Conservation (phyloP, 1,140 invertebrate genomes). For the Ruditapes philippinarum region DNA sequence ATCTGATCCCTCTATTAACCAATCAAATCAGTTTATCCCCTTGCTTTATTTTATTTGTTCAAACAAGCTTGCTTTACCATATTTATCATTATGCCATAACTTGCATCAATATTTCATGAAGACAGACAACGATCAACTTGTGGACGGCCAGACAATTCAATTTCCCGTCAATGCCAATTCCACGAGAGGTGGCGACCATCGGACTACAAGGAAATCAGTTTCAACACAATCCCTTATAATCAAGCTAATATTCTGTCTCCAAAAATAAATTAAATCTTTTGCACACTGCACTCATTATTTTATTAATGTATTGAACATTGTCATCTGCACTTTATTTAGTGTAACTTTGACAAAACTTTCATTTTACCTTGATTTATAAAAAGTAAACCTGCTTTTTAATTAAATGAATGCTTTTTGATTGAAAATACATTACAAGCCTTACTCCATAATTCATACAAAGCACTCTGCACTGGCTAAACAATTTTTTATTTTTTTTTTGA, state of each 20-base stretch:
- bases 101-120: conserved; percentile 58
- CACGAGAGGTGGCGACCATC: neutral
- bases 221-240: neutral
- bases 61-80: neutral
- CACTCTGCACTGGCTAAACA: too few species aligned
- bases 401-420: too few species aligned
- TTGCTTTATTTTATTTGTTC: conserved; percentile 39
- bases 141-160: conserved; percentile 13
- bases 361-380: too few species aligned
- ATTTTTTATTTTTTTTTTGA: too few species aligned
- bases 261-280: too few species aligned
- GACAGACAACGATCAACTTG: neutral
- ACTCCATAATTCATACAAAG: too few species aligned
- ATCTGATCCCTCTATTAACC: conserved; percentile 4
- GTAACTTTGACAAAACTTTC: too few species aligned
- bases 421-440: too few species aligned
- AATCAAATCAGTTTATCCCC: conserved; percentile 43
- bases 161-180: conserved; percentile 48
- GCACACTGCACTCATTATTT: too few species aligned
- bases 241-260: neutral
- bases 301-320: too few species aligned
- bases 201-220: neutral
- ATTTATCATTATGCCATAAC: conserved; percentile 44
- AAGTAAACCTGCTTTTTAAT: too few species aligned
- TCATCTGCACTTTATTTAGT: too few species aligned